These are phyloP conservation scores for Zapornia atra DNA, from an alignment of 2,113 vertebrate species.

Conservation along the genomic window DNA sequence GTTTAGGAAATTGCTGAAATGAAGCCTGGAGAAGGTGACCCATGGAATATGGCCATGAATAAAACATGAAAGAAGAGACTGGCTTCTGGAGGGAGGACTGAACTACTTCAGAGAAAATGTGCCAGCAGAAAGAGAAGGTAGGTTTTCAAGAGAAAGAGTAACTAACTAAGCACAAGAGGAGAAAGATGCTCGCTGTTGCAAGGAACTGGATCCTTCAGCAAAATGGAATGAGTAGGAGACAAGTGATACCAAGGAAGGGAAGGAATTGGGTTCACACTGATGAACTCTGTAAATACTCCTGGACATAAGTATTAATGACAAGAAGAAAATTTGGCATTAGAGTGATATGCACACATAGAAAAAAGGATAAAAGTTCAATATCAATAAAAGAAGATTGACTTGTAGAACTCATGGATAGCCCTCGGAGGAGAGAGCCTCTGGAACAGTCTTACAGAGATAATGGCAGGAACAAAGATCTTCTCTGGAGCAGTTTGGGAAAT, in stretches of 20 bases:
- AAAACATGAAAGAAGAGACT: background rate
- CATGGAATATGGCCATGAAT: background rate
- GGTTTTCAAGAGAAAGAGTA: background rate
- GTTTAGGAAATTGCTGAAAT: background rate
- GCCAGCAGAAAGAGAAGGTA: background rate
- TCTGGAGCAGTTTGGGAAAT: background rate
- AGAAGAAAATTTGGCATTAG: background rate
- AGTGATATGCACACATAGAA: background rate
- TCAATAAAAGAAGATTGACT: background rate
- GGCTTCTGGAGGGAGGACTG: background rate
- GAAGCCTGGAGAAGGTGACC: background rate
- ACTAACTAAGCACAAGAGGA: background rate
- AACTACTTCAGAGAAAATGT: background rate
- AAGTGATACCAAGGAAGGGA: background rate
- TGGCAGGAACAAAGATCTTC: background rate
- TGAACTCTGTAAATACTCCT: background rate
- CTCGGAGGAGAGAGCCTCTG: background rate
- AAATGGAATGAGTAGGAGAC: background rate
- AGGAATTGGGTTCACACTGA: background rate
- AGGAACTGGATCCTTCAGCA: background rate
- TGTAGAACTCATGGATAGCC: background rate
- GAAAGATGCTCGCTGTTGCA: background rate
- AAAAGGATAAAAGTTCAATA: background rate
- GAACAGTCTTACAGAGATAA: background rate
- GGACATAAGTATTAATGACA: background rate